These are phyloP conservation scores for Festucalex cinctus DNA, from an alignment of 2,113 vertebrate genomes.

Conservation along the genomic window DNA sequence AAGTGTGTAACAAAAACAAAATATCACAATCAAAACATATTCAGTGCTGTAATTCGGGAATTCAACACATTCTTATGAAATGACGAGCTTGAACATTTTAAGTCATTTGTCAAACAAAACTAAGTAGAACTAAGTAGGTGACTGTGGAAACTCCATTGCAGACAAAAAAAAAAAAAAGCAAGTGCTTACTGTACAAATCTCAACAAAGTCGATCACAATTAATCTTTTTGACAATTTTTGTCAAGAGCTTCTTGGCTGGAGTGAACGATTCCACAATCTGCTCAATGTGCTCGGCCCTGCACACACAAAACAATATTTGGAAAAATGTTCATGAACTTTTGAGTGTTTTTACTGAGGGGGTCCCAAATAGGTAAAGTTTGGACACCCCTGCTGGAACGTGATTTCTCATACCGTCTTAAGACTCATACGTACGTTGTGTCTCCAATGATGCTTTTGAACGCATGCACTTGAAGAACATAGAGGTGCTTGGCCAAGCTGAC, in stretches of 20 bases:
- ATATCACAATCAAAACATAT: no score
- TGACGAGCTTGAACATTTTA: background rate
- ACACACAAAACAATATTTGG: constrained; percentile 9
- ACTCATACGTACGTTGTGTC: constrained; percentile 56
- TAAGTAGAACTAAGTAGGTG: constrained; percentile 12
- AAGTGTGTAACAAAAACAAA: no score
- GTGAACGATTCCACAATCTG: constrained; percentile 47
- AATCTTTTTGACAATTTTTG: constrained; percentile 62
- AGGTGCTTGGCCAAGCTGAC: constrained; percentile 37
- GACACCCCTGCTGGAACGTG: background rate
- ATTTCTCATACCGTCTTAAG: background rate
- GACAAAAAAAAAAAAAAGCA: background rate
- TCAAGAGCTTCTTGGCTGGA: constrained; percentile 61
- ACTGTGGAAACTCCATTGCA: background rate
- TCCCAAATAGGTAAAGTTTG: background rate
- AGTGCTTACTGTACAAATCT: background rate
- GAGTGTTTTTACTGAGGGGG: background rate
- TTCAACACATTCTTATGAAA: background rate
- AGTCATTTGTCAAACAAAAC: background rate
- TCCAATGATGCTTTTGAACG: constrained; percentile 61
- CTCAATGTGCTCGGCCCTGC: constrained; percentile 62
- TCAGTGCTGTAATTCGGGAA: background rate
- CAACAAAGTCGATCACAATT: constrained; percentile 23
- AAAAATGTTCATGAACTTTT: background rate
- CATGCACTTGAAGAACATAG: constrained; percentile 48